A percentile compares a stretch with the other conserved stretches of the same genome.
Evolutionary conservation across 2,113 vertebrate species (phyloP).

Genomic region (Myotis brandtii): DNA sequence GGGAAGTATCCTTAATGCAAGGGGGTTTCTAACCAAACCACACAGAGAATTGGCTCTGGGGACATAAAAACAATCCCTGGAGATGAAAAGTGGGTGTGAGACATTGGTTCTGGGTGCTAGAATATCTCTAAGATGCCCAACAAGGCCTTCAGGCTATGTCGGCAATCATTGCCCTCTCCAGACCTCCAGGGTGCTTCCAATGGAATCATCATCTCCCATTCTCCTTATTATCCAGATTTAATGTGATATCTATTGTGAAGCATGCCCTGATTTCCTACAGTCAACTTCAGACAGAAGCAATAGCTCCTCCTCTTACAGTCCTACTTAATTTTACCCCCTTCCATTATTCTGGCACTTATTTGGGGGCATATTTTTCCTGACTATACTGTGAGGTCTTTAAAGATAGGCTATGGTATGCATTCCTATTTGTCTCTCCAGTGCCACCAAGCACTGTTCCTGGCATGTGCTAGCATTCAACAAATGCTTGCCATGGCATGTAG

Average conservation of each 20-base stretch:
- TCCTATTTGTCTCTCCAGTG: not conserved
- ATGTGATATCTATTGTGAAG: not conserved
- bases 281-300: not conserved
- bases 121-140: not conserved
- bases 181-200: not conserved
- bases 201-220: not conserved
- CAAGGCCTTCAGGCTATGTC: not conserved
- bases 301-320: not conserved
- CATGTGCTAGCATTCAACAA: not conserved
- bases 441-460: not conserved
- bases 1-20: not conserved
- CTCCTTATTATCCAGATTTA: not conserved
- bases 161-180: not conserved
- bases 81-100: not conserved
- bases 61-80: not conserved
- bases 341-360: not conserved
- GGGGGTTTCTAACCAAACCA: not conserved
- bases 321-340: not conserved
- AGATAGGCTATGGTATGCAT: not conserved
- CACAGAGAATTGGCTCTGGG: not conserved
- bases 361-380: not conserved
- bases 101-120: not conserved
- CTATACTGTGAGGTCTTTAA: not conserved
- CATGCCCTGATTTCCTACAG: not conserved
- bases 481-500: not conserved